A percentile compares a stretch with the other conserved stretches of the same genome.
phyloP scores from a whole-genome alignment of 2,113 vertebrate genomes.

The Zosterops pallidus region DNA sequence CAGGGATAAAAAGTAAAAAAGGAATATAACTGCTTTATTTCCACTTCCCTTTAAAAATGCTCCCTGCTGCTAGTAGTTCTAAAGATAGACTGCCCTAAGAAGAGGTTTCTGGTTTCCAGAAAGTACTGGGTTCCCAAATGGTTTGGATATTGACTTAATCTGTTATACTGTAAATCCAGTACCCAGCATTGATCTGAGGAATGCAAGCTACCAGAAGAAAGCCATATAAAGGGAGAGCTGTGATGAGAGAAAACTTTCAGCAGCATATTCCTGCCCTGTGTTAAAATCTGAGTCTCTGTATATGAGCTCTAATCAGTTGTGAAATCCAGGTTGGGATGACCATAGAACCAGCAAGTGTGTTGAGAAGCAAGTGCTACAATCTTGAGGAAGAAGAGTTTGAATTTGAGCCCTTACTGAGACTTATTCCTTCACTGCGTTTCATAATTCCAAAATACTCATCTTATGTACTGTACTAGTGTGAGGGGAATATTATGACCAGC shows the following conservation, averaged over 20 bases:
- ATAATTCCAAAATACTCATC: background rate
- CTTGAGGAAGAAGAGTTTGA: background rate
- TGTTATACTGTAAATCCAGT: background rate
- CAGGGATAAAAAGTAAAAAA: background rate
- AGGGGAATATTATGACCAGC: background rate
- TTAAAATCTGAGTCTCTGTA: background rate
- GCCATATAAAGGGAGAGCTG: background rate
- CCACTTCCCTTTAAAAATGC: background rate
- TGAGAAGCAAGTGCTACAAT: background rate
- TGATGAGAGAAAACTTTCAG: background rate
- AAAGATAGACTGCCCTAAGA: background rate
- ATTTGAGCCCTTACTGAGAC: background rate
- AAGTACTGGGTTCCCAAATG: background rate
- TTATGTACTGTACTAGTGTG: background rate
- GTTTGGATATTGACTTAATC: background rate
- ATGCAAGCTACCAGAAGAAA: background rate
- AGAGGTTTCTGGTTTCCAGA: background rate
- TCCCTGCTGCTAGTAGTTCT: background rate
- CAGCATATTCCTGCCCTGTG: background rate
- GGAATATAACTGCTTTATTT: background rate
- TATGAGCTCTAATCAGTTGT: background rate
- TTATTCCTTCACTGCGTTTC: background rate
- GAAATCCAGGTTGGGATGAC: background rate
- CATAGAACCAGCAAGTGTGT: background rate
- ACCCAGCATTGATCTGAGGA: background rate